phyloP scores from a whole-genome alignment of 1,140 invertebrate species.

The Pseudobourletiella spinata region DNA sequence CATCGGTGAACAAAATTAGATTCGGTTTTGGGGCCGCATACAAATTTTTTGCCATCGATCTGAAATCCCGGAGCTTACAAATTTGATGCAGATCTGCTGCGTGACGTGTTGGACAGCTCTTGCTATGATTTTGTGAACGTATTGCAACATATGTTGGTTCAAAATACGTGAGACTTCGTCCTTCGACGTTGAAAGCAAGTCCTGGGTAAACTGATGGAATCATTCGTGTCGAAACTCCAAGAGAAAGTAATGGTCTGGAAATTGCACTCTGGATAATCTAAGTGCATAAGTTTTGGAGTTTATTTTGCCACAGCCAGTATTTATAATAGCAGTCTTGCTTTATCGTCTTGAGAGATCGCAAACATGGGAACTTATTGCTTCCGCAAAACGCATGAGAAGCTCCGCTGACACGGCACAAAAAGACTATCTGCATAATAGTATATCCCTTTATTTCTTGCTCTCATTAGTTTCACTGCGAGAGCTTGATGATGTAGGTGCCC shows the following conservation, averaged over 20 bases:
- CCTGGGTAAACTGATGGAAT: conserved; percentile 37
- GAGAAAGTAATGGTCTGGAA: conserved; percentile 44
- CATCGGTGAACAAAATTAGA: conserved; percentile 40
- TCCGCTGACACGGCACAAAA: conserved; percentile 35
- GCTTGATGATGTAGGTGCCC: conserved; percentile 40
- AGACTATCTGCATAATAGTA: conserved; percentile 32
- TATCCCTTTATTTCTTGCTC: conserved; percentile 31
- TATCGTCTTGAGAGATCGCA: conserved; percentile 41
- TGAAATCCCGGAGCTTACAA: conserved; percentile 34
- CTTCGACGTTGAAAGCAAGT: conserved; percentile 33
- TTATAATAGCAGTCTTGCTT: conserved; percentile 41
- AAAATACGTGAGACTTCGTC: not conserved
- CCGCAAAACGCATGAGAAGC: conserved; percentile 31
- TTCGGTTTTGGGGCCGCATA: conserved; percentile 39
- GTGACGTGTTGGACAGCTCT: conserved; percentile 39
- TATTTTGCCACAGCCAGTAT: conserved; percentile 42
- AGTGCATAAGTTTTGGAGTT: conserved; percentile 39
- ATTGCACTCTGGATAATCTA: conserved; percentile 40
- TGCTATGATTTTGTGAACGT: conserved; percentile 37
- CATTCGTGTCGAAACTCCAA: conserved; percentile 39
- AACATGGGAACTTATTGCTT: conserved; percentile 32
- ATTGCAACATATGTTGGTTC: conserved; percentile 42
- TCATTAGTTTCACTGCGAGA: conserved; percentile 37
- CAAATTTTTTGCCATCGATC: conserved; percentile 34
- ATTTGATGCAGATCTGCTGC: conserved; percentile 39